A percentile compares a stretch with the other conserved stretches of the same genome.
phyloP scores from a whole-genome alignment of 2,113 vertebrate genomes.

The Dasyornis broadbenti region DNA sequence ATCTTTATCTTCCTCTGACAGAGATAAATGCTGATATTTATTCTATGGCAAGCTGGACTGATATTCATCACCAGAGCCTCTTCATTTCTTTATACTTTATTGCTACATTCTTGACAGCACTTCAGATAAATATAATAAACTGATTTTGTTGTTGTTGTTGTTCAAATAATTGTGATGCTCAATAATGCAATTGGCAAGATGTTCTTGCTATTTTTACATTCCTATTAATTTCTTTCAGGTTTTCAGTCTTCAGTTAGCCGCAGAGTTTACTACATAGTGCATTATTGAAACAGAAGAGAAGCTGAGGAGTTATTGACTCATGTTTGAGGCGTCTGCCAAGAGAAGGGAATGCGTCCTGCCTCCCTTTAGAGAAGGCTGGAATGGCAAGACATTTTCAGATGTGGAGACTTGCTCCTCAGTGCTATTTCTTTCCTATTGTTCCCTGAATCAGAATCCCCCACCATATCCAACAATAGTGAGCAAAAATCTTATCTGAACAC shows the following conservation, averaged over 20 bases:
- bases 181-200: neutral
- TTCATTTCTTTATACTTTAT: constrained; percentile 2
- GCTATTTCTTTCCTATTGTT: constrained; percentile 13
- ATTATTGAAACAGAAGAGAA: constrained; percentile 4
- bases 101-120: constrained; percentile 1
- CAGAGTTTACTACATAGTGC: neutral
- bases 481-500: neutral
- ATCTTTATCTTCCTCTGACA: constrained; percentile 5
- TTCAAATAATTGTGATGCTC: neutral
- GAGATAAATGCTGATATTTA: constrained; percentile 29
- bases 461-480: neutral
- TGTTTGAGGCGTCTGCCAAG: neutral
- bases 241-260: neutral
- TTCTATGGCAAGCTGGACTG: constrained; percentile 16
- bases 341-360: neutral
- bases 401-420: neutral
- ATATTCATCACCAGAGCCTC: constrained; percentile 12
- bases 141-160: neutral
- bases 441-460: constrained; percentile 26
- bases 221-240: constrained; percentile 33
- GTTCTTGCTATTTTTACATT: neutral
- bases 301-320: neutral
- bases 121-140: constrained; percentile 45
- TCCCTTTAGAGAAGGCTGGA: neutral
- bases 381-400: neutral